Evolutionary conservation across 2,888 invertebrate genomes (phyloP), one percentile per base, ranked within the genome.

Genomic region (Protophormia terraenovae): DNA sequence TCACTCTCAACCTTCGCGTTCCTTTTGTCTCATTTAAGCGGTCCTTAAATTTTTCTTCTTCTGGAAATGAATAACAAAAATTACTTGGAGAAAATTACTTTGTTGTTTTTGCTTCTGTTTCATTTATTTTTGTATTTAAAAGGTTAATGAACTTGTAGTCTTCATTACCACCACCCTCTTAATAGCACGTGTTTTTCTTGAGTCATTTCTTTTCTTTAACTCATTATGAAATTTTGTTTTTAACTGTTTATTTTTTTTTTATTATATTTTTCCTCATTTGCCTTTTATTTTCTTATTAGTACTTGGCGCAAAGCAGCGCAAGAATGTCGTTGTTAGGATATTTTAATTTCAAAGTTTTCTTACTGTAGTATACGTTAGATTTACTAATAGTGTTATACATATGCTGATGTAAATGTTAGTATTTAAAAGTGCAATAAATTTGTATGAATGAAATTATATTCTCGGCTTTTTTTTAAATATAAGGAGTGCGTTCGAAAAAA

Each of bases 1-100:
- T 55, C 67, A 32, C 55, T 82, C 78, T 73, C 67, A 66, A 60
- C 50, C 60, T 84, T 73, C 24, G 10, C 50, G 5, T 72, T 50
- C 50, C 81, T 81, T 73, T 81, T 85, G 81, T 78, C 67, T 82
- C 82, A 78, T 78, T 85, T 81, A 81, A 67, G 41, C 50, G 24
- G 53, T 55, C 35, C 53, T 69, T 16, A 45, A 66, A n/a, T 35
- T 69, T 22, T 69, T 14, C 16, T 24, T 53, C 19, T 27, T 66
- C 32, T 41, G 16, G 4, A 7, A 38, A n/a, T n/a, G 29, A 22
- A 55, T 3, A 38, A 60, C 35, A n/a, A 45, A 38, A 14, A 35
- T 5, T 66, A 60, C 41, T 62, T 69, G 41, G 32, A 35, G 69
- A 75, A 69, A 82, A 71, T 82, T 69, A 76, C 24, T 66, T 71